Conservation (phyloP, 2,113 vertebrate genomes). For the Halcyon malimbica region DNA sequence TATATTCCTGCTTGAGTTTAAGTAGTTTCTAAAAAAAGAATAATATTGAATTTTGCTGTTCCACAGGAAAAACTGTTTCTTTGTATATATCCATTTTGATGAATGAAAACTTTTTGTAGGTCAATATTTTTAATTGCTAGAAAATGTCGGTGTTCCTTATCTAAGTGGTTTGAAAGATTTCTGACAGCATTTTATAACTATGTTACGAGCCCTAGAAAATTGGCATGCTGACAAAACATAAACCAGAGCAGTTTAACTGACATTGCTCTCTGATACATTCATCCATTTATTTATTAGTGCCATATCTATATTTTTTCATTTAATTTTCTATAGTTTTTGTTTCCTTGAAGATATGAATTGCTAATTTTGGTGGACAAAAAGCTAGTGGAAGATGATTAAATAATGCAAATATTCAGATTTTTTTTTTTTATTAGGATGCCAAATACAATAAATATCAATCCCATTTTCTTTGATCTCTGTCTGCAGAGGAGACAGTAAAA, state of each 20-base stretch:
- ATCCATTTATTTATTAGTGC: conserved; percentile 30
- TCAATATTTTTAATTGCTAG: neutral
- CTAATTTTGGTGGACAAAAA: conserved; percentile 45
- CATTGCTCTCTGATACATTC: neutral
- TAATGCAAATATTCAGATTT: conserved; percentile 42
- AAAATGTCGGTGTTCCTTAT: neutral
- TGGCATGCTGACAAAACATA: neutral
- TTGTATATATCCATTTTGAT: neutral
- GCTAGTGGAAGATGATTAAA: conserved; percentile 14
- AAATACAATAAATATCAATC: conserved; percentile 39
- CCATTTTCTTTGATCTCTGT: conserved; percentile 35
- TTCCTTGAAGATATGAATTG: conserved; percentile 36
- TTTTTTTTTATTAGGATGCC: conserved; percentile 20
- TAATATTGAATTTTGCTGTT: neutral
- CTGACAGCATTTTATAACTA: neutral
- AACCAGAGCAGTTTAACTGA: neutral
- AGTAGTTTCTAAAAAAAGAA: neutral
- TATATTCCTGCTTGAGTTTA: neutral
- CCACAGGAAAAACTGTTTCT: neutral
- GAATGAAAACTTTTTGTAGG: neutral
- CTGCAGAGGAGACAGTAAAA: conserved; percentile 8
- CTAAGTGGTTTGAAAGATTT: neutral
- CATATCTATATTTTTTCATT: conserved; percentile 9
- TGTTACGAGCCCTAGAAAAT: neutral
- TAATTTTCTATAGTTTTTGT: conserved; percentile 33